Percentiles rank a stretch among this genome's conserved stretches.
These are phyloP conservation scores for Boloria euphrosyne DNA, from an alignment of 2,888 invertebrate genomes.

Conservation along the genomic window DNA sequence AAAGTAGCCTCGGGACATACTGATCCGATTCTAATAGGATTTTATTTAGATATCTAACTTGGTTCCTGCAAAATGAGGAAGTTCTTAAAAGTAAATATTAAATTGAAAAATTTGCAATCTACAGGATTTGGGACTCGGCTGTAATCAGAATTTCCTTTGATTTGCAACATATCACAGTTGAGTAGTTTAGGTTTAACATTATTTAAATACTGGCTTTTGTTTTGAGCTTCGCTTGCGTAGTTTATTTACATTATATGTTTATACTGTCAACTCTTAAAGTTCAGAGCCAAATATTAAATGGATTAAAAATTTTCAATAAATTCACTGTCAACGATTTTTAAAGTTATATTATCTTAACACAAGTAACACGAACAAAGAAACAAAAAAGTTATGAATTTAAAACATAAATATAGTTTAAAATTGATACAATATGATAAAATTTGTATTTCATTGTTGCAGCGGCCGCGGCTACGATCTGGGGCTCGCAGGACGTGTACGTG, in stretches of 20 bases:
- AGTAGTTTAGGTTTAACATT: constrained; percentile 20
- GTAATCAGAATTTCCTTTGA: constrained; percentile 37
- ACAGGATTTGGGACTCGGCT: constrained; percentile 27
- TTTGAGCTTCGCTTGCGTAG: too few relatives aligned
- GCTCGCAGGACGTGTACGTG: constrained; percentile 93
- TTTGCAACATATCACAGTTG: constrained; percentile 37
- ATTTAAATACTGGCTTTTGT: constrained; percentile 1
- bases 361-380: too few relatives aligned
- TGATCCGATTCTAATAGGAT: too few relatives aligned
- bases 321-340: too few relatives aligned
- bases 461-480: constrained; percentile 92
- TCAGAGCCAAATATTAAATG: too few relatives aligned
- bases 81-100: constrained; percentile 5
- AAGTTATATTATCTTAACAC: too few relatives aligned
- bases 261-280: too few relatives aligned
- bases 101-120: constrained; percentile 28
- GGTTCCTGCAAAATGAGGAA: neutral
- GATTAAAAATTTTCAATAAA: too few relatives aligned
- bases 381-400: too few relatives aligned
- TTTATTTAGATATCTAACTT: too few relatives aligned
- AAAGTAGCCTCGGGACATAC: too few relatives aligned
- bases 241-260: too few relatives aligned
- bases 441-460: constrained; percentile 83
- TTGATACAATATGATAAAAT: constrained; percentile 43
- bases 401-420: constrained; percentile 4